Percentiles rank a stretch among this genome's conserved stretches.
Conservation (phyloP, 2,888 invertebrate genomes). For the Ceramica pisi region DNA sequence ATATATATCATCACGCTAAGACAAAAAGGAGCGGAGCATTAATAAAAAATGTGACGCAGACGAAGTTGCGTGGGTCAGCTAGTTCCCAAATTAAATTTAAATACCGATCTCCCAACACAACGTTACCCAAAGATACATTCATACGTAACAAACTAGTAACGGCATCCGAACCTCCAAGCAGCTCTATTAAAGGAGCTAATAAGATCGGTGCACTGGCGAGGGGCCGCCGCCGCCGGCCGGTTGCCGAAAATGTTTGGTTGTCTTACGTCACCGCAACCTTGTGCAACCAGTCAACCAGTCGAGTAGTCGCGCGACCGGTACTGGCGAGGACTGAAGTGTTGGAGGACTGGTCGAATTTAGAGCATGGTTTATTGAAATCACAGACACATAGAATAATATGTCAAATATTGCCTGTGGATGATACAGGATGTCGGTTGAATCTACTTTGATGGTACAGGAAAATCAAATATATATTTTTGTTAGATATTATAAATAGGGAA, state of each 20-base stretch:
- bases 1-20: too few species aligned
- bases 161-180: constrained; percentile 17
- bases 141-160: constrained; percentile 23
- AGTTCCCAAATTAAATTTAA: not conserved
- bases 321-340: constrained; percentile 21
- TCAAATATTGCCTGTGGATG: too few species aligned
- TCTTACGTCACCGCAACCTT: constrained; percentile 66
- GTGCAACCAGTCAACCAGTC: constrained; percentile 57
- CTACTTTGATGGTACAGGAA: too few species aligned
- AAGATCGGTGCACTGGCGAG: constrained; percentile 10
- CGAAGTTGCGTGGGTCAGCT: too few species aligned
- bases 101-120: not conserved
- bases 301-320: constrained; percentile 51
- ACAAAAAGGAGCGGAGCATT: too few species aligned
- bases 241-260: constrained; percentile 63
- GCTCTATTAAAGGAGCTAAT: constrained; percentile 37
- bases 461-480: too few species aligned
- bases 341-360: too few species aligned
- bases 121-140: not conserved
- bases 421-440: too few species aligned
- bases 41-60: too few species aligned
- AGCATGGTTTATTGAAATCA: too few species aligned
- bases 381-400: too few species aligned
- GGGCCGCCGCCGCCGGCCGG: constrained; percentile 35
- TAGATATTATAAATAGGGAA: too few species aligned